Percentiles rank a stretch among this genome's conserved stretches.
Conservation (phyloP, 2,888 invertebrate genomes). For the Parnassius smintheus region DNA sequence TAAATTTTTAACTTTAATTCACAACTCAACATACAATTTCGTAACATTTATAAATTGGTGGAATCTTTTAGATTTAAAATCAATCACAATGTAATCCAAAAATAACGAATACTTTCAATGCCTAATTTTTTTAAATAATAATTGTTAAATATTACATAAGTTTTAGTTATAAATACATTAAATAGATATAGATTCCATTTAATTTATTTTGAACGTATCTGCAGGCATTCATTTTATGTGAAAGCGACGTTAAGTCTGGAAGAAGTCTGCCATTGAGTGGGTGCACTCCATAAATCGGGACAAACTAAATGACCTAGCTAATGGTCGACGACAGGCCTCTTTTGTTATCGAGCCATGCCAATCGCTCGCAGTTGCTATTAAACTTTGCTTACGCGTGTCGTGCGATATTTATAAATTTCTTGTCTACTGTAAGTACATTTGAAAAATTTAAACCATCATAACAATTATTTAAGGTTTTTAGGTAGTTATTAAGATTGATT, state of each 20-base stretch:
- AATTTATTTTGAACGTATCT: slow-evolving; percentile 23
- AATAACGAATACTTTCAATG: too few species aligned
- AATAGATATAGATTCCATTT: slow-evolving; percentile 20
- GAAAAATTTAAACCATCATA: too few species aligned
- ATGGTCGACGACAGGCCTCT: slow-evolving; percentile 47
- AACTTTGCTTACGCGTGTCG: slow-evolving; percentile 13
- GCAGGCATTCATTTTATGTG: slow-evolving; percentile 18
- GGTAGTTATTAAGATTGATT: too few species aligned
- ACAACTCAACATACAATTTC: too few species aligned
- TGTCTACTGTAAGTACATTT: neutral
- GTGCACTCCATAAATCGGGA: slow-evolving; percentile 47
- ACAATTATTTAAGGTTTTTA: too few species aligned
- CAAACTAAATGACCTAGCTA: slow-evolving; percentile 53
- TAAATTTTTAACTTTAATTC: too few species aligned
- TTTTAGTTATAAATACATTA: slow-evolving; percentile 21
- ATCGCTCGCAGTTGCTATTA: slow-evolving; percentile 36
- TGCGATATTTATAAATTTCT: slow-evolving; percentile 8
- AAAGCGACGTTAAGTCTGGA: slow-evolving; percentile 27
- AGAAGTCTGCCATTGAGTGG: slow-evolving; percentile 41
- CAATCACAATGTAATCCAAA: too few species aligned
- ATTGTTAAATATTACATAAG: neutral
- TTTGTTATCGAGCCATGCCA: slow-evolving; percentile 46
- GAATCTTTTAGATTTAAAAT: too few species aligned
- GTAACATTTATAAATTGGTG: too few species aligned
- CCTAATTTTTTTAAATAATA: too few species aligned